These are phyloP conservation scores for Castor canadensis DNA, from an alignment of 2,113 vertebrate genomes.

Conservation along the genomic window DNA sequence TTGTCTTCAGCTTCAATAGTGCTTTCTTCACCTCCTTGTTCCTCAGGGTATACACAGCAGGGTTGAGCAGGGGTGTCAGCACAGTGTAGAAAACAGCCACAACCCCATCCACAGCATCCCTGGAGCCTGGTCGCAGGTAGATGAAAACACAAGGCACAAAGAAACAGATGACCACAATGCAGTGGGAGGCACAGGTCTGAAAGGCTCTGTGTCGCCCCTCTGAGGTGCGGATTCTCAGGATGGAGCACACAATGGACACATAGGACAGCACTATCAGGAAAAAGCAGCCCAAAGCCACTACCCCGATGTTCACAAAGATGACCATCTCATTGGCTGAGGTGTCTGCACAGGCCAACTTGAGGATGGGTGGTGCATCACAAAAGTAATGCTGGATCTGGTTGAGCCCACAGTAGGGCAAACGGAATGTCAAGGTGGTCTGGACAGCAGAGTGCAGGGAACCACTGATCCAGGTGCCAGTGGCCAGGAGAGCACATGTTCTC, in stretches of 20 bases:
- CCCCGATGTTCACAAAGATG: too few relatives aligned
- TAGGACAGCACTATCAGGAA: conserved; percentile 46
- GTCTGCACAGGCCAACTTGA: conserved; percentile 66
- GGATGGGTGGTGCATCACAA: conserved; percentile 58
- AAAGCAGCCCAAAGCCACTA: conserved; percentile 53
- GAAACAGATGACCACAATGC: conserved; percentile 41
- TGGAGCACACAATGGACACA: not conserved
- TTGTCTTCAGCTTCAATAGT: too few relatives aligned
- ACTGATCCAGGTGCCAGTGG: conserved; percentile 44
- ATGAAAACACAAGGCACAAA: too few relatives aligned
- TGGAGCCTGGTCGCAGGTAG: too few relatives aligned
- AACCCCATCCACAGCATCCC: too few relatives aligned
- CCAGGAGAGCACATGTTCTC: not conserved
- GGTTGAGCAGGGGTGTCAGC: too few relatives aligned
- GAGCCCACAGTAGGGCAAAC: too few relatives aligned
- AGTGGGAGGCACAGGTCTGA: conserved; percentile 45
- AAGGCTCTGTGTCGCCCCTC: conserved; percentile 26
- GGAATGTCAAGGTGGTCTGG: too few relatives aligned
- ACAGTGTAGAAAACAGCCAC: too few relatives aligned
- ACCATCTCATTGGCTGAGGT: too few relatives aligned
- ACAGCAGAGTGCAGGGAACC: conserved; percentile 19
- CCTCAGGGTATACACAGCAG: too few relatives aligned
- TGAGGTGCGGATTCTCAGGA: not conserved
- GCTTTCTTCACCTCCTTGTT: too few relatives aligned
- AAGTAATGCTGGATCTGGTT: conserved; percentile 72